Evolutionary conservation across 2,113 vertebrate species (phyloP).

Genomic region (Corythaixoides concolor): DNA sequence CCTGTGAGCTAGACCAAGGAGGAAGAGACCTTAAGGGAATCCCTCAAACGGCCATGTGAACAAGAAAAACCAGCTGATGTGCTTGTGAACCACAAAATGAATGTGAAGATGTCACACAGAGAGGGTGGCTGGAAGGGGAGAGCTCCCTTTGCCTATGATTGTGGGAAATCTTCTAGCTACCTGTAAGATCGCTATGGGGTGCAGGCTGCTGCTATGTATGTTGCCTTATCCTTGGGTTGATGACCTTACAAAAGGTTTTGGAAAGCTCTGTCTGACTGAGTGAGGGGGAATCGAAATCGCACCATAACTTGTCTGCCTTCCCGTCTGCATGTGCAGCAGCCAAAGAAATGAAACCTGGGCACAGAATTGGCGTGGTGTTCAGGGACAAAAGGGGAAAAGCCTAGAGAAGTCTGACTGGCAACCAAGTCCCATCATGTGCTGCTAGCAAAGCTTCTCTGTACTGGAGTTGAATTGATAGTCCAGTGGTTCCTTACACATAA

Average conservation of each 20-base stretch:
- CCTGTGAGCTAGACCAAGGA: neutral
- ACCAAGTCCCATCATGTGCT: neutral
- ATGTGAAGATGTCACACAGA: neutral
- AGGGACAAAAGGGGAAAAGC: neutral
- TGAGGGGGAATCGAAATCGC: rapidly evolving
- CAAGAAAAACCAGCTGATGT: rapidly evolving
- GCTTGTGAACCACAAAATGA: neutral
- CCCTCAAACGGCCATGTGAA: neutral
- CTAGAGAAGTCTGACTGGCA: neutral
- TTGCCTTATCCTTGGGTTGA: neutral
- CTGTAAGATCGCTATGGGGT: neutral
- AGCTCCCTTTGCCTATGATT: neutral
- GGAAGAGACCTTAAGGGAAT: neutral
- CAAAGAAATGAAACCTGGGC: neutral
- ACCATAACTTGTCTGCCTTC: neutral
- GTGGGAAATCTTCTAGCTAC: neutral
- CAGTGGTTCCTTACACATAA: neutral
- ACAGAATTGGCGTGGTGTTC: neutral
- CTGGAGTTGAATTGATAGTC: neutral
- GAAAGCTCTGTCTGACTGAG: neutral
- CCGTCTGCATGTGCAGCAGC: neutral
- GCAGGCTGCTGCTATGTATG: neutral
- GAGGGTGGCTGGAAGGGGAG: rapidly evolving
- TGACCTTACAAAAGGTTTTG: neutral
- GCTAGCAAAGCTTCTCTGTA: neutral